Evolutionary conservation across 2,113 vertebrate species (phyloP), one percentile per base, ranked within the genome.

Genomic region (Heliornis fulica): DNA sequence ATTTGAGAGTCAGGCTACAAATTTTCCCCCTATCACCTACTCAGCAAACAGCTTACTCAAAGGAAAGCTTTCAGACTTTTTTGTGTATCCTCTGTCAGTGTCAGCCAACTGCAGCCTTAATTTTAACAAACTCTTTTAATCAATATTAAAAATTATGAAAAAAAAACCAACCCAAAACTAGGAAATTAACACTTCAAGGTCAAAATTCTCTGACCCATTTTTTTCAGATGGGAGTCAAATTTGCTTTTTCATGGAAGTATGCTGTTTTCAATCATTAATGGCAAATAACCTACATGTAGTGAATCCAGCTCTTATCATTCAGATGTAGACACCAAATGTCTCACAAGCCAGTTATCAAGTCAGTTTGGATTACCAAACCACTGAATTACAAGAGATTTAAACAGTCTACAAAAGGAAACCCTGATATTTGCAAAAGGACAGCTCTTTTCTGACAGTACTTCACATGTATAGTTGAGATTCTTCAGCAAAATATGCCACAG

Each of bases 1-100:
- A 48, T 83, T 74, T 94, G 83, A 95, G 69, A 95, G 65, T 7
- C 53, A 87, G 18, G 29, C 65, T 81, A 56, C 11, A 45, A 43
- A 66, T 64, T 86, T 70, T 61, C 71, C 31, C 51, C 2, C 0
- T 19, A 85, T 32, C 0, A 0, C 46, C 69, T 54, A 63, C 46
- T 78, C 64, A 93, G 41, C 79, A 76, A 89, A 61, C 22, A 87
- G 50, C 22, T 87, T 74, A 21, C 40, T 43, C 57, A 61, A 87
- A 90, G 29, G 40, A 95, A 77, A 78, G 17, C 31, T 78, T 85
- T 84, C 61, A 88, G 41, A 59, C 26, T 48, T 32, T 32, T 59
- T 34, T 20, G 25, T 28, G n/a, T 45, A 63, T 53, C 31, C 36
- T 84, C 48, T 50, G 34, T 53, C 70, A 87, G 23, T 20, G 6